phyloP scores from a whole-genome alignment of 2,888 invertebrate species.

The Epicampocera succincta region DNA sequence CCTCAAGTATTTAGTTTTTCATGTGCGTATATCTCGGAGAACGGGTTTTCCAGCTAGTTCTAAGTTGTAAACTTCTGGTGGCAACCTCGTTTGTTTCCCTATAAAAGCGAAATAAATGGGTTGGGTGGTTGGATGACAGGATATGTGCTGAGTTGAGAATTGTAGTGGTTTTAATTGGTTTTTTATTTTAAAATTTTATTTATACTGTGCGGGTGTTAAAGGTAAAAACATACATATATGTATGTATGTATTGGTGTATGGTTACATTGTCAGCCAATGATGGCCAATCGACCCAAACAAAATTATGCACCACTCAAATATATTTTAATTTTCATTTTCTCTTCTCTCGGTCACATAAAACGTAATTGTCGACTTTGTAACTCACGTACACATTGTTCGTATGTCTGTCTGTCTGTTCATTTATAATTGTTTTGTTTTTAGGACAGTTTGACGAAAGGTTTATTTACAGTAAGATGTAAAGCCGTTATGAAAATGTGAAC shows the following conservation, averaged over 20 bases:
- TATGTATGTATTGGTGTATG: conserved; percentile 37
- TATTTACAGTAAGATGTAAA: no score
- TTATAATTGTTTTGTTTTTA: no score
- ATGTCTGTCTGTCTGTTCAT: no score
- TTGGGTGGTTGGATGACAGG: conserved; percentile 16
- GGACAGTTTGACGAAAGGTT: no score
- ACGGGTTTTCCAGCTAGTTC: no score
- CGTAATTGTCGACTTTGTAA: background rate
- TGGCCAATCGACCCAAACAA: conserved; percentile 29
- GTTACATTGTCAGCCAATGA: conserved; percentile 20
- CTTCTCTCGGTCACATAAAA: background rate
- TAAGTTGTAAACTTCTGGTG: background rate
- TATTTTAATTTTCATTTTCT: conserved; percentile 8
- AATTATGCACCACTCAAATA: background rate
- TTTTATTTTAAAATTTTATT: background rate
- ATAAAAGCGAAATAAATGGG: conserved; percentile 17
- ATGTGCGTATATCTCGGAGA: no score
- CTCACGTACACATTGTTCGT: no score
- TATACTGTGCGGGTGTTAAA: conserved; percentile 10
- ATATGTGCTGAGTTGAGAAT: conserved; percentile 55
- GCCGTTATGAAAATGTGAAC: no score
- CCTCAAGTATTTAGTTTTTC: no score
- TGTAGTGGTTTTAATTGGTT: conserved; percentile 20
- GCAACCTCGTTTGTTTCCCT: background rate
- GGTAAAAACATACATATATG: conserved; percentile 1